phyloP scores from a whole-genome alignment of 2,797 vertebrate genomes.

The Phoeniculus purpureus region DNA sequence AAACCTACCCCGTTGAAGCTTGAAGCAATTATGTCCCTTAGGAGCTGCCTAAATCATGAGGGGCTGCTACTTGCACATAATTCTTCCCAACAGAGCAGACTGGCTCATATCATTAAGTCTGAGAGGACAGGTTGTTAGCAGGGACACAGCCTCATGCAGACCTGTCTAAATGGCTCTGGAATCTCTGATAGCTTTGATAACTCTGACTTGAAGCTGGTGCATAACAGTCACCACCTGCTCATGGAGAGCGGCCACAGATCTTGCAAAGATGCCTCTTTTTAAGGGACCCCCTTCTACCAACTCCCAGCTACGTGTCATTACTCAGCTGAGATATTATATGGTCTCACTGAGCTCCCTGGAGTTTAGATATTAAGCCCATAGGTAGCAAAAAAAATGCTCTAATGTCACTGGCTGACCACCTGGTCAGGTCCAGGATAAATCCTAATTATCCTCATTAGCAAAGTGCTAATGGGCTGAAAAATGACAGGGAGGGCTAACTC shows the following conservation, averaged over 20 bases:
- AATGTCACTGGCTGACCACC: background rate
- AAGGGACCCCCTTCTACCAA: background rate
- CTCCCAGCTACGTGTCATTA: background rate
- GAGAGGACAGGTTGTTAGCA: background rate
- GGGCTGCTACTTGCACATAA: background rate
- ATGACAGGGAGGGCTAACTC: no score
- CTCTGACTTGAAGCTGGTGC: background rate
- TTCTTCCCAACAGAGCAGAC: background rate
- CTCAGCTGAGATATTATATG: background rate
- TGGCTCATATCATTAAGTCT: background rate
- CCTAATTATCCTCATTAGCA: no score
- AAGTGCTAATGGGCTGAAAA: no score
- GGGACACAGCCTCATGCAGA: background rate
- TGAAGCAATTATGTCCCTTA: no score
- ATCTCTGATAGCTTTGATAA: background rate
- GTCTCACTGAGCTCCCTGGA: background rate
- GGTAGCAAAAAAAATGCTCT: constrained; percentile 14
- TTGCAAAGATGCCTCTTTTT: background rate
- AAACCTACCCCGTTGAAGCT: no score
- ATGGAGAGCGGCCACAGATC: background rate
- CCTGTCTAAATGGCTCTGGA: background rate
- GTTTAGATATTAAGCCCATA: background rate
- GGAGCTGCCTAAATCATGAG: no score
- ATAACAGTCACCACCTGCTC: background rate
- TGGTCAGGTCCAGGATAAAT: no score